Evolutionary conservation across 1,140 invertebrate species (phyloP), one percentile per base, ranked within the genome.

Genomic region (Leptinotarsa texana): DNA sequence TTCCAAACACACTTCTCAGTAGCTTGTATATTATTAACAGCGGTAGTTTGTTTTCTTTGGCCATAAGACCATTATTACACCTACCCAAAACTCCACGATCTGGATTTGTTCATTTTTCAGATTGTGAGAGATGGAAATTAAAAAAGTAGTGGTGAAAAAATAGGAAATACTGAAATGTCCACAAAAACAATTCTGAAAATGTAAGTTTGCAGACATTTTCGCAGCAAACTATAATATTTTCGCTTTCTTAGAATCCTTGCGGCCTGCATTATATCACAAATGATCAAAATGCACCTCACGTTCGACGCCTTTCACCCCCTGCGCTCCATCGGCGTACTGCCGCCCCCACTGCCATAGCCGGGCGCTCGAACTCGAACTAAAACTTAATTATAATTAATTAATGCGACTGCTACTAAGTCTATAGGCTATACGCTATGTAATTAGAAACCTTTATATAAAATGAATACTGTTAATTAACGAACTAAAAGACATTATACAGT

Each of bases 301-400:
- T 74, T 61, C 66, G 73, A 48, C 67, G 73, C 73, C 63, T 74
- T 49, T 49, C 73, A 13, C 66, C 69, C 49, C 49, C 69, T 13
- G 4, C n/a, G 49, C 69, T 48, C 69, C 69, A 51, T 70, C 22
- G 17, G 17, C 27, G 22, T 17, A 21, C 68, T n/a, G 8, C 33
- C 22, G 22, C 66, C 68, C n/a, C 33, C 68, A 69, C 63, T 47
- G 71, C 71, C 71, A 62, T 62, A 65, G 71, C 71, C 71, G 71
- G 71, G 71, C 71, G 71, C 71, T 73, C 86, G 80, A 84, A 89
- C 89, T 90, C 90, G 88, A 91, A 91, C 89, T 91, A 89, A 91
- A 91, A 92, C 90, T 91, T 91, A 91, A 91, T 91, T 91, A 91
- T 91, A 91, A 91, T 91, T 91, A 91, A 91, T 91, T 91, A 91